Base-by-base conservation (phyloP, 1,140 invertebrate species). In the silkworm (Bombyx mori) region DNA sequence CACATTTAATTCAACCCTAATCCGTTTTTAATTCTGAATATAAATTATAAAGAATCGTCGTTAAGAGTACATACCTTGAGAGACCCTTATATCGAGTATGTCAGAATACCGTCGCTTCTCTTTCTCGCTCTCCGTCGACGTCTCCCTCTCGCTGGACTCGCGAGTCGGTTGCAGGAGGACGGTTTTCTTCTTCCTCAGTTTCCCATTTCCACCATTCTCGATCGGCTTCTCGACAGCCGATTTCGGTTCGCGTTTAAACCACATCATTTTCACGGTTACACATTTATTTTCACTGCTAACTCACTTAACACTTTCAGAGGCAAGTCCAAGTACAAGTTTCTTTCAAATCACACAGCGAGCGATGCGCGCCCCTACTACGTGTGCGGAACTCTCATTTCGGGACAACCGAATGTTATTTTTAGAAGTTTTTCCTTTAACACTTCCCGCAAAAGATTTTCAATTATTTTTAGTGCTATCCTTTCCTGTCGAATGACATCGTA, bases 171-270 rank as follows among this genome's bases (percentile, higher is more conserved):
- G 78, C 35, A 83, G 60, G 0, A 79, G 63, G 1, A 65, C 61
- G 8, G 75, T 69, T 54, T 85, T 85, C 65, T 82, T 85, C 65
- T 73, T 77, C 58, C 79, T 77, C 50, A 85, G 49, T 43, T 79
- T 82, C 6, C 72, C 72, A n/a, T 77, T 75, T 18, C 77, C 71
- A 10, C 78, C 78, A 59, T 83, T 77, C 35, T 76, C 79, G 55
- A 73, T 68, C 22, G 68, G 54, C 52, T 81, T 83, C 42, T 82
- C 82, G 42, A 68, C 61, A 54, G 75, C 70, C 65, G 68, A 60
- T 58, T 87, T 87, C 26, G 81, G 69, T 57, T 86, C 83, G 61
- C 83, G 62, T 59, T 84, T 87, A 51, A 85, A 85, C 83, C 83
- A 86, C 83, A 87, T 87, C 80, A 83, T 86, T 44, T 54, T 54